Evolutionary conservation across 2,888 invertebrate species (phyloP).

Genomic region (Trichogramma dendrolimi): DNA sequence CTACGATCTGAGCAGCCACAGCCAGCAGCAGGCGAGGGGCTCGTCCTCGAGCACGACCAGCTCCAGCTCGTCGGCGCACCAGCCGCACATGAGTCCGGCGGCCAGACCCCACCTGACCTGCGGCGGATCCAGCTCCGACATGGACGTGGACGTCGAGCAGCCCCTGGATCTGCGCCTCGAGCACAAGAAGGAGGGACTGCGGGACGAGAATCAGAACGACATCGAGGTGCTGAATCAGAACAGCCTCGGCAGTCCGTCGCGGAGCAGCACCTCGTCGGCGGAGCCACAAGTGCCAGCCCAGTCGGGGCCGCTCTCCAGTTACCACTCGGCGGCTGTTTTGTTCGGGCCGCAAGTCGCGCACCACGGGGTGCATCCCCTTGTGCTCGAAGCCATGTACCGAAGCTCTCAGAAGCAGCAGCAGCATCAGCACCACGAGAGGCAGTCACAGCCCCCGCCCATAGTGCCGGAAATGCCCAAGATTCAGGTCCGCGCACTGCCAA

Average conservation of each 20-base stretch:
- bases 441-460: conserved; percentile 43
- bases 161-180: conserved; percentile 85
- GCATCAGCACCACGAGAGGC: background rate
- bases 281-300: conserved; percentile 33
- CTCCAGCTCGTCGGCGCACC: conserved; percentile 28
- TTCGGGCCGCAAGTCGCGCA: conserved; percentile 41
- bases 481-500: conserved; percentile 48
- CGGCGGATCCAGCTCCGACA: conserved; percentile 46
- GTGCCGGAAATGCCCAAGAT: conserved; percentile 58
- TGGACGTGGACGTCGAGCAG: conserved; percentile 64
- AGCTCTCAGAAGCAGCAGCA: conserved; percentile 51
- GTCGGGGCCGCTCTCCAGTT: conserved; percentile 37
- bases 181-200: conserved; percentile 71
- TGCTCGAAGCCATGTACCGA: conserved; percentile 68
- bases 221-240: conserved; percentile 55
- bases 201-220: conserved; percentile 84
- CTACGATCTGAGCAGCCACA: conserved; percentile 60
- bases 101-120: conserved; percentile 56
- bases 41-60: conserved; percentile 5
- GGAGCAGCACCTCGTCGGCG: conserved; percentile 32
- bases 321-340: conserved; percentile 43
- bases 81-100: conserved; percentile 59
- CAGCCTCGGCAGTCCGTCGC: conserved; percentile 28
- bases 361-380: conserved; percentile 63
- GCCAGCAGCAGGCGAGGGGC: conserved; percentile 40